Percentiles rank a stretch among this genome's conserved stretches.
Evolutionary conservation across 2,888 invertebrate genomes (phyloP).

Genomic region (Ecdyonurus torrentis): DNA sequence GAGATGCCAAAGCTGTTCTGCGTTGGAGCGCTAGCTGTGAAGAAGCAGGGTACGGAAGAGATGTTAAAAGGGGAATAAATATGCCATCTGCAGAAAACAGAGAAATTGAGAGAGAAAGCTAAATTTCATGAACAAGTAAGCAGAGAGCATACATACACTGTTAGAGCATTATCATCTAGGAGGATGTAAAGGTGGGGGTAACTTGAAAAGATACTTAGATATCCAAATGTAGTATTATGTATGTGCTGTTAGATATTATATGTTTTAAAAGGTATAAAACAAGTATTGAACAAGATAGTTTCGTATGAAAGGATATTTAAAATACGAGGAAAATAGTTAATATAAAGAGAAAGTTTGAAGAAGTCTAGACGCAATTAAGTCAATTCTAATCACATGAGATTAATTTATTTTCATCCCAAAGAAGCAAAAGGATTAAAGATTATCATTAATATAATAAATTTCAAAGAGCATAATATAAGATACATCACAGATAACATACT

Average conservation of each 20-base stretch:
- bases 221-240: neutral
- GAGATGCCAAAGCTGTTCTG: neutral
- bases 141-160: neutral
- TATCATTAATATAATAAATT: no score
- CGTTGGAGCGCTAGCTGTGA: neutral
- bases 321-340: neutral
- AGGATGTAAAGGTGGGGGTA: neutral
- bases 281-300: no score
- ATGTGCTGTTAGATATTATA: no score
- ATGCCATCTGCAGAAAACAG: neutral
- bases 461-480: no score
- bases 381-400: neutral
- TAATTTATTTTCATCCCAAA: no score
- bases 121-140: no score
- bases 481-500: no score
- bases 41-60: neutral
- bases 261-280: no score
- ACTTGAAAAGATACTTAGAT: no score
- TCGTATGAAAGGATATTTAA: no score
- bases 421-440: no score
- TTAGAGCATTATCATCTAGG: neutral
- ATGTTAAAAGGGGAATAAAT: neutral
- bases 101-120: neutral
- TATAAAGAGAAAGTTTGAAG: neutral
- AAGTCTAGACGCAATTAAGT: neutral